Base-by-base conservation (phyloP, 2,888 invertebrate species). In the Sicus ferrugineus region DNA sequence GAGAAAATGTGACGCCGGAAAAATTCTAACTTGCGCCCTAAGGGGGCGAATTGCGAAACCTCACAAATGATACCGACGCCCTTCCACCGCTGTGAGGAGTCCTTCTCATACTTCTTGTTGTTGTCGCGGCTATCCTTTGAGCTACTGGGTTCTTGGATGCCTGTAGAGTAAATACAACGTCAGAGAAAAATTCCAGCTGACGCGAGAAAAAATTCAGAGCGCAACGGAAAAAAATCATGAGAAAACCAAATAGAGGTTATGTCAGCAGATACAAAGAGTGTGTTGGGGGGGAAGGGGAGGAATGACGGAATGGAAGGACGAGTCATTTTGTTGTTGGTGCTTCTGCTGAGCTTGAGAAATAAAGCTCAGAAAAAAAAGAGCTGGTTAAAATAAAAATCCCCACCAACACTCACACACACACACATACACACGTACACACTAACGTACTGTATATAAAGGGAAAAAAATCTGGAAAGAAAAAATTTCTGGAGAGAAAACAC, bases 401-500 rank as follows among this genome's bases (percentile, higher is more conserved):
- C 63, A 69, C 63, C 67, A 69, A 62, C 66, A 64, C 28, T 23
- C 21, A 65, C 46, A 68, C 58, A 59, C 42, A 67, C 58, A 50
- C 54, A 48, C 69, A 70, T 61, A 68, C 52, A 66, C 68, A 61
- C 26, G 16, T 50, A 38, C 42, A 56, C 67, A 69, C 74, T 75
- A 75, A 67, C 11, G 31, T 54, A 31, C 34, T 7, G 26, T 30
- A 50, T 50, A 31, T 50, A 64, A 71, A 28, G 61, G 46, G 56
- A 63, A 68, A 72, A 73, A 73, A 72, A 69, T 56, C 48, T 50
- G 52, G 63, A 70, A 73, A 73, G 66, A 65, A 54, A 69, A 61
- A 68, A 64, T 46, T 23, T 21, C 42, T 28, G 42, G 7, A 64
- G 52, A 50, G 56, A 56, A 66, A 66, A 52, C 34, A 34, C 11